Percentiles rank a stretch among this genome's conserved stretches.
phyloP scores from a whole-genome alignment of 1,140 invertebrate species.

The Colletes gigas region DNA sequence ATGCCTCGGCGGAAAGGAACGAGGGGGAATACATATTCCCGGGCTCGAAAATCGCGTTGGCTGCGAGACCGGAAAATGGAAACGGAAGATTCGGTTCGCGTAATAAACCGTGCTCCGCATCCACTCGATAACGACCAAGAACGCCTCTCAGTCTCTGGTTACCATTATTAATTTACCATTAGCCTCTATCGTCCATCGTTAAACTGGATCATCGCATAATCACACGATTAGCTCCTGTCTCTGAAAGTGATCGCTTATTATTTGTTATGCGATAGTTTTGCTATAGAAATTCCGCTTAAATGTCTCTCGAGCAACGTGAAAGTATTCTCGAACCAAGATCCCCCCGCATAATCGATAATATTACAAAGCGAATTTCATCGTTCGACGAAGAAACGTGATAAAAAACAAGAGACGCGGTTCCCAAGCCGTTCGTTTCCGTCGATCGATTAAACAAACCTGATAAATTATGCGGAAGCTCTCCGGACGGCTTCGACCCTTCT shows the following conservation, averaged over 20 bases:
- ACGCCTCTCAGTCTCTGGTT: not conserved
- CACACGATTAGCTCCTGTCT: too few relatives aligned
- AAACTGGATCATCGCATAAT: too few relatives aligned
- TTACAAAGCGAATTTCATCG: not conserved
- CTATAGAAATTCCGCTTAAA: too few relatives aligned
- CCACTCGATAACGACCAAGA: conserved; percentile 2
- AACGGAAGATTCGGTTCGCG: conserved; percentile 20
- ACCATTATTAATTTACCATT: not conserved
- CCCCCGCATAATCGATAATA: too few relatives aligned
- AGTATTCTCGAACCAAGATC: not conserved
- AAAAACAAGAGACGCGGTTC: conserved; percentile 13
- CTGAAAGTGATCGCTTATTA: too few relatives aligned
- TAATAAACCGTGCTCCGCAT: conserved; percentile 15
- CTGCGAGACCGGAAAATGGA: conserved; percentile 37
- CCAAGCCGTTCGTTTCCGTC: conserved; percentile 45
- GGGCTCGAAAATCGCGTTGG: conserved; percentile 29
- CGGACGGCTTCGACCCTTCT: conserved; percentile 55
- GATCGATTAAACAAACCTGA: conserved; percentile 77
- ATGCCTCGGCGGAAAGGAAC: conserved; percentile 42
- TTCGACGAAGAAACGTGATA: conserved; percentile 3
- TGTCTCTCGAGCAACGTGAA: too few relatives aligned
- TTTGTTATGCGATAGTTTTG: too few relatives aligned
- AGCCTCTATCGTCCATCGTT: too few relatives aligned
- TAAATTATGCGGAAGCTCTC: conserved; percentile 73
- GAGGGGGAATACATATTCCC: conserved; percentile 44